These are phyloP conservation scores for Rhynchotus rufescens DNA, from an alignment of 2,797 vertebrate species.

Conservation along the genomic window DNA sequence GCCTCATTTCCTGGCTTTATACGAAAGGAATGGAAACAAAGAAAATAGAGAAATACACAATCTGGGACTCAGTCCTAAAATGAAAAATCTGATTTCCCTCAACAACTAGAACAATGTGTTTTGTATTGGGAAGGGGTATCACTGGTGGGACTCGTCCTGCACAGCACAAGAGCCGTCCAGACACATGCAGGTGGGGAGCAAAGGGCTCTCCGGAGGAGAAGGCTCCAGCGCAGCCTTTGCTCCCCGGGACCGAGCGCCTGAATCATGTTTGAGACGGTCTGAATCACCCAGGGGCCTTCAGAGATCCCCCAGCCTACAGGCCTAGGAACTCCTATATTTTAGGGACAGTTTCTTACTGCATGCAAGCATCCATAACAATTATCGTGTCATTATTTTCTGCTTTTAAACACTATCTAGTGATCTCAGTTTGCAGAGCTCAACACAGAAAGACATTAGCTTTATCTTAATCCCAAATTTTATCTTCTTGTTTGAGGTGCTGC, in stretches of 20 bases:
- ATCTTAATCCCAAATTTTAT: not conserved
- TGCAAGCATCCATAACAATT: rapidly evolving
- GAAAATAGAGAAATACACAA: not conserved
- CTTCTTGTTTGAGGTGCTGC: not conserved
- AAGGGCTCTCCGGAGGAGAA: not conserved
- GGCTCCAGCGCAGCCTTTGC: rapidly evolving
- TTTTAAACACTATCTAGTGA: rapidly evolving
- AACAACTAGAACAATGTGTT: not conserved
- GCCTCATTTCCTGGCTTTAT: slow-evolving; percentile 15
- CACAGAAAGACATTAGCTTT: not conserved
- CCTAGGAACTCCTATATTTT: not conserved
- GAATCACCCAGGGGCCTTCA: not conserved
- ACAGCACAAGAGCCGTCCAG: not conserved
- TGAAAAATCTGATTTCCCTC: not conserved
- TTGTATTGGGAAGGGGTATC: not conserved
- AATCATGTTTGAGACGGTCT: not conserved
- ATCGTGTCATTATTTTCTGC: not conserved
- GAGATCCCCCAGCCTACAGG: not conserved
- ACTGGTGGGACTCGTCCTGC: not conserved
- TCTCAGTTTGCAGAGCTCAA: not conserved
- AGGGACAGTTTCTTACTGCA: not conserved
- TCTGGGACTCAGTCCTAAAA: not conserved
- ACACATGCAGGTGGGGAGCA: not conserved
- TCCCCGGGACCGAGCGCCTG: not conserved
- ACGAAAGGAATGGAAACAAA: not conserved